phyloP scores from a whole-genome alignment of 2,113 vertebrate genomes.

The Oryzias javanicus region DNA sequence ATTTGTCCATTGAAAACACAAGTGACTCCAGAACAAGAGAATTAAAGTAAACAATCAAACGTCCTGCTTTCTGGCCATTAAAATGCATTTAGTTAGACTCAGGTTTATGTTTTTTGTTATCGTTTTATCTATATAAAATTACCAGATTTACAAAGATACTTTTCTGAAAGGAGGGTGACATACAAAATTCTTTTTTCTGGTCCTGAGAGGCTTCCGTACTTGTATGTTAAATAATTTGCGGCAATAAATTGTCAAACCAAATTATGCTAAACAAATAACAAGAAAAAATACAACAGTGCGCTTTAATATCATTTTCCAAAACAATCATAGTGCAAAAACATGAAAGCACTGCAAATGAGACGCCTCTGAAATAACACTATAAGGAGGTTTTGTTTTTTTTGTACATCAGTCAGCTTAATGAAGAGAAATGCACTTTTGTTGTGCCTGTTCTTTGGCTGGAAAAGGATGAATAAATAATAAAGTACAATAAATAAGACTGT shows the following conservation, averaged over 20 bases:
- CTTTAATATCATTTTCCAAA: slow-evolving; percentile 7
- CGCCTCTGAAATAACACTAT: neutral
- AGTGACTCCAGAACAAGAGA: slow-evolving; percentile 84
- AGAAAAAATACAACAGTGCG: slow-evolving; percentile 17
- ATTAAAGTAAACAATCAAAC: slow-evolving; percentile 94
- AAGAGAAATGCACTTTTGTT: neutral
- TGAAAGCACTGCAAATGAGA: neutral
- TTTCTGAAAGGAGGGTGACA: slow-evolving; percentile 62
- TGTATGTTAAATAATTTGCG: slow-evolving; percentile 44
- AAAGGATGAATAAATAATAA: too few species aligned
- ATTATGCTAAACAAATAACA: slow-evolving; percentile 8
- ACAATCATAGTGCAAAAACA: slow-evolving; percentile 12
- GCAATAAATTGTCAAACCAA: slow-evolving; percentile 28
- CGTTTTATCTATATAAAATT: slow-evolving; percentile 54
- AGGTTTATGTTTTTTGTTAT: slow-evolving; percentile 69
- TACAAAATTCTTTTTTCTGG: slow-evolving; percentile 20
- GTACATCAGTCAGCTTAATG: slow-evolving; percentile 1
- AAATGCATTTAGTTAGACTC: slow-evolving; percentile 76
- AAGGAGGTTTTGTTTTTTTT: neutral
- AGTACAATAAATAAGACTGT: too few species aligned
- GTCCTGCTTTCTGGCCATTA: slow-evolving; percentile 77
- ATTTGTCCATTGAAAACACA: slow-evolving; percentile 82
- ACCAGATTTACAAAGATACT: slow-evolving; percentile 48
- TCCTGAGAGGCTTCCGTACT: slow-evolving; percentile 68
- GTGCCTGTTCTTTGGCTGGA: too few species aligned